Base-by-base conservation (phyloP, 2,113 vertebrate genomes). In the Panthera tigris region DNA sequence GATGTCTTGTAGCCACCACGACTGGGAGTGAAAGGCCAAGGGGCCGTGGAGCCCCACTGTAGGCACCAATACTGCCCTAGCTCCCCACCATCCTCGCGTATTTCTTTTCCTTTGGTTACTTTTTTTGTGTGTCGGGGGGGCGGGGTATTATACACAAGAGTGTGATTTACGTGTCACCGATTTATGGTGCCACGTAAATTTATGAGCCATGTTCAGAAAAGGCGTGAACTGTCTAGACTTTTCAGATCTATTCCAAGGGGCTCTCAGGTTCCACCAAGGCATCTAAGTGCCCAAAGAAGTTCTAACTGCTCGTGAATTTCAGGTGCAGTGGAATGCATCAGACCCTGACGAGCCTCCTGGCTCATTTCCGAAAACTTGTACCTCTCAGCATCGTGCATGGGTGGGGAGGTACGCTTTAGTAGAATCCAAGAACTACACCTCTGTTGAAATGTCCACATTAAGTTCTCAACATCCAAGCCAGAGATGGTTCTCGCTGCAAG, bases 361-460 rank as follows among this genome's bases (percentile, higher is more conserved):
- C 33, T 27, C 39, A 9, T 0, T 39, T 13, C 57, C 39, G 33
- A 25, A 50, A 45, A 16, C 39, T 14, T 25, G 21, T 1, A 11
- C 9, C 11, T 10, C 14, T 41, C 1, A 63, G 7, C 7, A 7
- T 61, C 4, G 2, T 1, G 81, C 1, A 6, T 3, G 27, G 18
- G 1, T 45, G 5, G 41, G 23, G 36, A 31, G 55, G 80, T 1
- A 16, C 9, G 18, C n/a, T 55, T 29, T 3, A 23, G 27, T 19
- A 31, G 48, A 68, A 23, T 10, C 81, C 50, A 82, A 55, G 61
- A 9, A 14, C 21, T 13, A 3, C 14, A 3, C 39, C 68, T 68
- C 16, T 21, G 36, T 31, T 29, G 63, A 33, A 65, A 25, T 1
- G 19, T 27, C 97, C 33, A 65, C n/a, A 25, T 23, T 31, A 18